These are phyloP conservation scores for Drosophila atroscutellata DNA, from an alignment of 2,888 invertebrate species.

Conservation along the genomic window DNA sequence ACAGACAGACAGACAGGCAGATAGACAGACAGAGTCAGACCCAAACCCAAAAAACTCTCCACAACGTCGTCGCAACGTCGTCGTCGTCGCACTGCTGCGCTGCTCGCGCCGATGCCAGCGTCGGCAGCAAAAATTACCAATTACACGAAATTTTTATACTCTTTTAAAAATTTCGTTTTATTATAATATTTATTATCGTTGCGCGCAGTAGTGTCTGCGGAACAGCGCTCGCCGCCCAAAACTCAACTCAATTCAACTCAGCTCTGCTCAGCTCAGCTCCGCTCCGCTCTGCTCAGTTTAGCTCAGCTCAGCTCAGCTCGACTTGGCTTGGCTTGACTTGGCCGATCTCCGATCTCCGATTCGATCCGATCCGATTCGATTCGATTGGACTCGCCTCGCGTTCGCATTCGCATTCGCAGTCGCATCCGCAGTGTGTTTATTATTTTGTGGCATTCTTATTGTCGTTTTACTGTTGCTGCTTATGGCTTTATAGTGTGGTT, in stretches of 20 bases:
- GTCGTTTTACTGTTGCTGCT: constrained; percentile 77
- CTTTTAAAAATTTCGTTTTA: constrained; percentile 85
- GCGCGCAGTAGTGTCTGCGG: constrained; percentile 84
- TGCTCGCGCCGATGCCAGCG: constrained; percentile 56
- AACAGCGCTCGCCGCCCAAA: constrained; percentile 68
- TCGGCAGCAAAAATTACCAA: constrained; percentile 83
- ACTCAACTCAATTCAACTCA: constrained; percentile 47
- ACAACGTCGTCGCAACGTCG: constrained; percentile 54
- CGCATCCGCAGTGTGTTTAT: constrained; percentile 58
- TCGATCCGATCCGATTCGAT: constrained; percentile 36
- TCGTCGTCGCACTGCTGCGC: constrained; percentile 57
- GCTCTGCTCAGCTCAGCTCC: constrained; percentile 14
- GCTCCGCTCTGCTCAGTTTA: constrained; percentile 30
- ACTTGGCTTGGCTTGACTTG: constrained; percentile 50
- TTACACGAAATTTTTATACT: constrained; percentile 85
- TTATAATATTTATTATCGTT: constrained; percentile 85
- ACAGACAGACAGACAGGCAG: constrained; percentile 22
- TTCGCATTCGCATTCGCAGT: constrained; percentile 26
- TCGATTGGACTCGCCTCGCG: constrained; percentile 22
- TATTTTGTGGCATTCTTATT: constrained; percentile 75
- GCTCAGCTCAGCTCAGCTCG: constrained; percentile 34
- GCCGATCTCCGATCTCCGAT: constrained; percentile 49
- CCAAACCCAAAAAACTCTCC: constrained; percentile 44
- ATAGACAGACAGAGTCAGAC: constrained; percentile 24
- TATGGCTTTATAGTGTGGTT: constrained; percentile 66